Conservation (phyloP, 2,113 vertebrate species). For the Bufo bufo region DNA sequence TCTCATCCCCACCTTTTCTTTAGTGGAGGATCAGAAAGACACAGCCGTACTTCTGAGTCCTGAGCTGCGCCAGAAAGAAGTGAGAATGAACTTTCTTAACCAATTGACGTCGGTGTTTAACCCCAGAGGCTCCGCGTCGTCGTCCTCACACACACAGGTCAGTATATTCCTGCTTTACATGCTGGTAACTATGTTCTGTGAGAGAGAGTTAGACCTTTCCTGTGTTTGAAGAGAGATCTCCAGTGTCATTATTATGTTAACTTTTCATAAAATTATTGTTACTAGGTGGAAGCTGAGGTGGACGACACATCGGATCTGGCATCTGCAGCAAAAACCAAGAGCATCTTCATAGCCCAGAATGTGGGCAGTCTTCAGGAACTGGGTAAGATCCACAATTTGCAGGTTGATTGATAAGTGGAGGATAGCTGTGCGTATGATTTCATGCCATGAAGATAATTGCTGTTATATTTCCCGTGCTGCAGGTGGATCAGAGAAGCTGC, state of each 20-base stretch:
- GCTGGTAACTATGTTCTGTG: neutral
- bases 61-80: conserved; percentile 94
- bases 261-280: neutral
- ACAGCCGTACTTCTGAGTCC: conserved; percentile 87
- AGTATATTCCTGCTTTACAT: conserved; percentile 29
- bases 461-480: neutral
- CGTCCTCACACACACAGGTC: conserved; percentile 83
- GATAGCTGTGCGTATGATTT: too few relatives aligned
- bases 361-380: conserved; percentile 97
- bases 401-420: too few relatives aligned
- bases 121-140: conserved; percentile 83
- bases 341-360: conserved; percentile 95
- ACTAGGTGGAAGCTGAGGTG: conserved; percentile 85
- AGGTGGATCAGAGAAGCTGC: conserved; percentile 97
- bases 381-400: conserved; percentile 72
- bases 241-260: too few relatives aligned
- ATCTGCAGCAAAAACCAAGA: conserved; percentile 90
- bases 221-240: too few relatives aligned
- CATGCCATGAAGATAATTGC: neutral
- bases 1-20: neutral
- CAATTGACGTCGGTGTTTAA: conserved; percentile 96
- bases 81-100: conserved; percentile 98
- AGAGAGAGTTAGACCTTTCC: neutral
- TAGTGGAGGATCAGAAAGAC: conserved; percentile 98
- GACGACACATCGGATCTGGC: conserved; percentile 90